A percentile compares a stretch with the other conserved stretches of the same genome.
Conservation (phyloP, 2,888 invertebrate species). For the Pandemis corylana region DNA sequence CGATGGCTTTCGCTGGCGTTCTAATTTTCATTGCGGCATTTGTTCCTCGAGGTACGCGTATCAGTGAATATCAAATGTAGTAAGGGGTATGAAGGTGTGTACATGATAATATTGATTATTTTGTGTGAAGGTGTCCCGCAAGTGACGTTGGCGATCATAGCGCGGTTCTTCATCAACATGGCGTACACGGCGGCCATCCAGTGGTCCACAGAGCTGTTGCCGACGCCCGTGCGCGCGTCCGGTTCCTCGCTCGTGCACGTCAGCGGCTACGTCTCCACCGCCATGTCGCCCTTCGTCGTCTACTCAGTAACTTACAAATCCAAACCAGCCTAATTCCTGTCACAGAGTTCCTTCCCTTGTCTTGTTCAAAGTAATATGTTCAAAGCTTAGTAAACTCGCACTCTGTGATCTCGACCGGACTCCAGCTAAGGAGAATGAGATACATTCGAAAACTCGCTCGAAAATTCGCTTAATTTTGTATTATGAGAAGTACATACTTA, state of each 20-base stretch:
- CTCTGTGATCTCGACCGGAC: too few relatives aligned
- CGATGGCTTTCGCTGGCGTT: conserved; percentile 62
- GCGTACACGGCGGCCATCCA: conserved; percentile 76
- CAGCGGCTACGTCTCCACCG: conserved; percentile 72
- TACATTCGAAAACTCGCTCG: too few relatives aligned
- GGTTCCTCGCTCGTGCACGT: conserved; percentile 76
- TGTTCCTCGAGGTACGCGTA: conserved; percentile 68
- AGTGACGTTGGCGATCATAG: conserved; percentile 71
- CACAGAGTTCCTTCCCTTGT: neutral
- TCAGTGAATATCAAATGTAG: neutral
- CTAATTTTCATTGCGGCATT: conserved; percentile 67
- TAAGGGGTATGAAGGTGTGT: neutral
- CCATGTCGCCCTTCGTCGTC: conserved; percentile 75
- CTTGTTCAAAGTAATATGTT: too few relatives aligned
- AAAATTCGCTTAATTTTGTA: too few relatives aligned
- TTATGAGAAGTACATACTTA: too few relatives aligned
- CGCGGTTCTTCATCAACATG: conserved; percentile 79
- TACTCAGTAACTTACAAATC: conserved; percentile 63
- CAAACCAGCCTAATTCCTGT: neutral
- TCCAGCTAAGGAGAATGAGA: too few relatives aligned
- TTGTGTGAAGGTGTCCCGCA: conserved; percentile 62
- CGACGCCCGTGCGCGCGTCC: conserved; percentile 73
- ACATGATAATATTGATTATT: neutral
- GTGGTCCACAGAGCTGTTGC: conserved; percentile 77
- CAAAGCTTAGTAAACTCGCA: too few relatives aligned